These are phyloP conservation scores for Psittacula derbiana DNA, from an alignment of 2,797 vertebrate species.

Conservation along the genomic window DNA sequence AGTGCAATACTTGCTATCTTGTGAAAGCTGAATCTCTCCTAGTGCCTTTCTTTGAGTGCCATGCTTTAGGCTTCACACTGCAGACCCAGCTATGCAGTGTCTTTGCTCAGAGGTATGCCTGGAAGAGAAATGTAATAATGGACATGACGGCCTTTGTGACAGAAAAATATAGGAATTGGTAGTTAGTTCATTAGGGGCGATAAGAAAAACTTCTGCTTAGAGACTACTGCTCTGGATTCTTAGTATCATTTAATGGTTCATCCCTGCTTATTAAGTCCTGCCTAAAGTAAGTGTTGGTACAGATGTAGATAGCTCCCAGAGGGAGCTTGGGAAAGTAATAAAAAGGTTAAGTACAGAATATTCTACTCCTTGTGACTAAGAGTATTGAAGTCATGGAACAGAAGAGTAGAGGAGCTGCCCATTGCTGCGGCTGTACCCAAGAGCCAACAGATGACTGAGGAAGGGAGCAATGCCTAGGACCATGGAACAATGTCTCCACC, in stretches of 20 bases:
- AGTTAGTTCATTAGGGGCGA: background rate
- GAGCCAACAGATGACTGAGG: background rate
- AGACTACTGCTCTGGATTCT: background rate
- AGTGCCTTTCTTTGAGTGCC: background rate
- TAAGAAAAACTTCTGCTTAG: background rate
- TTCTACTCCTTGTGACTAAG: background rate
- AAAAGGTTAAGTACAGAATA: background rate
- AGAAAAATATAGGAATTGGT: background rate
- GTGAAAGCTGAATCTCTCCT: background rate
- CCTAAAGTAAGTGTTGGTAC: background rate
- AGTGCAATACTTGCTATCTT: background rate
- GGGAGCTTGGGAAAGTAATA: background rate
- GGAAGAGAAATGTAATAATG: background rate
- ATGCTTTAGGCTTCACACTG: background rate
- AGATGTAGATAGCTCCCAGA: background rate
- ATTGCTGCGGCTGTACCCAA: background rate
- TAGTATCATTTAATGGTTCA: background rate
- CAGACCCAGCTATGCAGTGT: too few relatives aligned
- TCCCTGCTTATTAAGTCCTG: background rate
- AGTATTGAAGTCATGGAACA: background rate
- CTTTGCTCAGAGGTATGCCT: background rate
- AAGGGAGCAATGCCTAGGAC: background rate
- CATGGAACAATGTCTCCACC: fast-evolving
- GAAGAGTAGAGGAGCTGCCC: background rate
- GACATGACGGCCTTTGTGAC: background rate